Evolutionary conservation across 1,140 invertebrate genomes (phyloP).

Genomic region (Scaptodrosophila lebanonensis): DNA sequence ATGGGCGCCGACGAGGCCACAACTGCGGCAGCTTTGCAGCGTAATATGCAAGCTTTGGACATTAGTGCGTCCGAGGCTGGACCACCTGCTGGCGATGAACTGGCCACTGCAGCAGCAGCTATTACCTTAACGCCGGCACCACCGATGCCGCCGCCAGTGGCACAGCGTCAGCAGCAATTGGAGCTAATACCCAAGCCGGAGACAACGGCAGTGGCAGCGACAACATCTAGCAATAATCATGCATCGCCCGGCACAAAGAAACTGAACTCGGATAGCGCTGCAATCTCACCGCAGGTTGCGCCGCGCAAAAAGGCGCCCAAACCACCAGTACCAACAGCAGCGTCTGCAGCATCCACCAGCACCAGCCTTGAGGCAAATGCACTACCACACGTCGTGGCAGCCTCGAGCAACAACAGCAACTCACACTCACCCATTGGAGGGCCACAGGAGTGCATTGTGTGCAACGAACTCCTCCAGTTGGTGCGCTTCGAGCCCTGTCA

Average conservation of each 20-base stretch:
- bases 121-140: slow-evolving; percentile 16
- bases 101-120: slow-evolving; percentile 29
- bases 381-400: neutral
- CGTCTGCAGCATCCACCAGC: slow-evolving; percentile 1
- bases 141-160: slow-evolving; percentile 25
- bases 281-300: slow-evolving; percentile 53
- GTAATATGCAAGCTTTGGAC: slow-evolving; percentile 30
- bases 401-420: slow-evolving; percentile 15
- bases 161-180: slow-evolving; percentile 13
- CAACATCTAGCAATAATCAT: too few species aligned
- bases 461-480: slow-evolving; percentile 84
- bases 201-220: neutral
- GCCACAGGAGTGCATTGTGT: slow-evolving; percentile 84
- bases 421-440: slow-evolving; percentile 24
- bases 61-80: slow-evolving; percentile 3
- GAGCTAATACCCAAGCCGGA: slow-evolving; percentile 17
- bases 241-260: slow-evolving; percentile 58
- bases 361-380: slow-evolving; percentile 20
- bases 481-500: slow-evolving; percentile 83
- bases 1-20: slow-evolving; percentile 9
- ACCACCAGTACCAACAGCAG: slow-evolving; percentile 31
- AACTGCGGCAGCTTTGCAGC: slow-evolving; percentile 12
- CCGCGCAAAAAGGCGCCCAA: slow-evolving; percentile 73
- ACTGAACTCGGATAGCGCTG: slow-evolving; percentile 54
- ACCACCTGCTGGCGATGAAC: neutral